These are phyloP conservation scores for Syngnathus acus DNA, from an alignment of 2,797 vertebrate species.

Conservation along the genomic window DNA sequence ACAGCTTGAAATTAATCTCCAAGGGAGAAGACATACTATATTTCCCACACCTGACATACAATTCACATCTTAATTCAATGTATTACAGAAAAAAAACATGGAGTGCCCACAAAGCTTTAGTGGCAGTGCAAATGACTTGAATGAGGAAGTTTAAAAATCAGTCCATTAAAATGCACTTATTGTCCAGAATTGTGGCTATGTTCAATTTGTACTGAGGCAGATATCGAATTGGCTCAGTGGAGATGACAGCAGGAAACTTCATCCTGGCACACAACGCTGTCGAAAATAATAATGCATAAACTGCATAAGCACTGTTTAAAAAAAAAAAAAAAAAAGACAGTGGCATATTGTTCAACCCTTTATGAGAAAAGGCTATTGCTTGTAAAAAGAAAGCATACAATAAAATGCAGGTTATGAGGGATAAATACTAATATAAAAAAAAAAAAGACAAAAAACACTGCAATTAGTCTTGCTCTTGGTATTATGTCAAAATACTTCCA, in stretches of 20 bases:
- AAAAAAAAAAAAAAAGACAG: constrained; percentile 13
- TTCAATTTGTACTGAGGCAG: constrained; percentile 21
- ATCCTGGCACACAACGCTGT: constrained; percentile 29
- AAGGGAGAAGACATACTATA: constrained; percentile 9
- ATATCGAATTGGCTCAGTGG: constrained; percentile 31
- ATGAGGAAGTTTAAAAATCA: not conserved
- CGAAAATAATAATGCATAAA: constrained; percentile 41
- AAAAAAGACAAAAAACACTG: constrained; percentile 11
- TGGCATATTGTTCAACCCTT: constrained; percentile 35
- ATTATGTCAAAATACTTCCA: constrained; percentile 20
- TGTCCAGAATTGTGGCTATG: constrained; percentile 13
- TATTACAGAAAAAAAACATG: constrained; percentile 34
- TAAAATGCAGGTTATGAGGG: constrained; percentile 40
- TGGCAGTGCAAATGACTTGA: constrained; percentile 40
- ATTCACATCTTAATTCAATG: constrained; percentile 35
- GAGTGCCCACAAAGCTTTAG: constrained; percentile 44
- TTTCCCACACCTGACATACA: constrained; percentile 1
- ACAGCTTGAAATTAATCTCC: constrained; percentile 16
- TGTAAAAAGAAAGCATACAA: constrained; percentile 39
- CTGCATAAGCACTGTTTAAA: constrained; percentile 39
- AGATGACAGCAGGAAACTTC: constrained; percentile 27
- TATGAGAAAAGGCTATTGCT: constrained; percentile 52
- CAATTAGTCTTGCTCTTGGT: constrained; percentile 31
- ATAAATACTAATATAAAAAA: constrained; percentile 11
- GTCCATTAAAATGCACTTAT: constrained; percentile 10